Percentiles rank a stretch among this genome's conserved stretches.
phyloP scores from a whole-genome alignment of 2,113 vertebrate species.

The Rhea pennata region DNA sequence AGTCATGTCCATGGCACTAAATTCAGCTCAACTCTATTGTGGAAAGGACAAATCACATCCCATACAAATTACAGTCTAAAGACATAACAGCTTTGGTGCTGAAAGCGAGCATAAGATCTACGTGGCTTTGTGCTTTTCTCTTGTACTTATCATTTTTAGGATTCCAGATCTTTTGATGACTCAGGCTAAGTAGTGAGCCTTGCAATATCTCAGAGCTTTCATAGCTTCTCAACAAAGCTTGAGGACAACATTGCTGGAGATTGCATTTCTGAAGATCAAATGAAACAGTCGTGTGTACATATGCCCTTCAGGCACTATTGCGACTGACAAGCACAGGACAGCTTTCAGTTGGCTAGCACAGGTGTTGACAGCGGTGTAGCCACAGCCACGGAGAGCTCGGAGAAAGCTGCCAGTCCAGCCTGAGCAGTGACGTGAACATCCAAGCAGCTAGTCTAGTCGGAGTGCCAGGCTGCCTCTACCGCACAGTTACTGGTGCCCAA shows the following conservation, averaged over 20 bases:
- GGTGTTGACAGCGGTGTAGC: neutral
- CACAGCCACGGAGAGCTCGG: neutral
- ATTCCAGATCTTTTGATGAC: neutral
- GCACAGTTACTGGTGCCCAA: neutral
- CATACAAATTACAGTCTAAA: neutral
- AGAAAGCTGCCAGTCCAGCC: neutral
- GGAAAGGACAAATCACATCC: neutral
- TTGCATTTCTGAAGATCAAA: neutral
- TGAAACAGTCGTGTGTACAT: neutral
- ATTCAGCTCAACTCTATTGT: neutral
- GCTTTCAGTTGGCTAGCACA: neutral
- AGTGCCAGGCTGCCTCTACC: neutral
- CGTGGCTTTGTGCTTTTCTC: neutral
- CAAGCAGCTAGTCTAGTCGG: neutral
- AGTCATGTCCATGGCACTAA: neutral
- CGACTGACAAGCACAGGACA: neutral
- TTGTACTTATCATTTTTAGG: neutral
- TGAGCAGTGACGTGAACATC: neutral
- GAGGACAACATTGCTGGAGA: neutral
- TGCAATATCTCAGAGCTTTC: neutral
- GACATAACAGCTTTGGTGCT: neutral
- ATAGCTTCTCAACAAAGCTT: neutral
- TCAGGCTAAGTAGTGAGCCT: neutral
- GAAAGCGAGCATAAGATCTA: neutral
- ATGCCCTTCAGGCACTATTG: neutral